Conservation (phyloP, 2,888 invertebrate genomes). For the Drosophila leonis region DNA sequence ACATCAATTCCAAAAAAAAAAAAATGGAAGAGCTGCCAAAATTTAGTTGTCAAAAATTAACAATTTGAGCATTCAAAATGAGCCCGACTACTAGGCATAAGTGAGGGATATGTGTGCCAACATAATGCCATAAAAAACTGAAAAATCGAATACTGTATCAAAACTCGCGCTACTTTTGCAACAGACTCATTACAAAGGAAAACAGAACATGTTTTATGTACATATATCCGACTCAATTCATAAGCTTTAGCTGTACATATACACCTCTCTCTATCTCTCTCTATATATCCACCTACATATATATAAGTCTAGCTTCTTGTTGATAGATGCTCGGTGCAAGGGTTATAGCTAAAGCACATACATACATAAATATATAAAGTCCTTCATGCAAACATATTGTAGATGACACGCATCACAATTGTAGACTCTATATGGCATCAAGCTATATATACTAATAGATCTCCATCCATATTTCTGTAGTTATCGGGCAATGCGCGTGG, state of each 20-base stretch:
- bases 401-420: conserved; percentile 28
- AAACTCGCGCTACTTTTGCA: background rate
- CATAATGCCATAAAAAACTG: background rate
- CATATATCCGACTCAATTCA: background rate
- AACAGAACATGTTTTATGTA: background rate
- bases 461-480: conserved; percentile 54
- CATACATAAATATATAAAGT: background rate
- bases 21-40: background rate
- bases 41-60: too few relatives aligned
- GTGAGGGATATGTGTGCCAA: background rate
- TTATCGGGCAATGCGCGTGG: conserved; percentile 89
- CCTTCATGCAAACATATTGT: conserved; percentile 45
- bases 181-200: background rate
- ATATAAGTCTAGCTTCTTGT: conserved; percentile 6
- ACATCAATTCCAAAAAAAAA: too few relatives aligned
- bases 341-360: conserved; percentile 38
- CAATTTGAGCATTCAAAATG: background rate
- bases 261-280: background rate
- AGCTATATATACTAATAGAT: background rate
- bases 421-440: background rate
- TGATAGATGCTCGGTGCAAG: conserved; percentile 32
- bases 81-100: background rate
- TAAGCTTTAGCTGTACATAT: conserved; percentile 14
- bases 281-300: background rate
- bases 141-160: too few relatives aligned